These are phyloP conservation scores for Tautogolabrus adspersus DNA, from an alignment of 2,113 vertebrate genomes.

Conservation along the genomic window DNA sequence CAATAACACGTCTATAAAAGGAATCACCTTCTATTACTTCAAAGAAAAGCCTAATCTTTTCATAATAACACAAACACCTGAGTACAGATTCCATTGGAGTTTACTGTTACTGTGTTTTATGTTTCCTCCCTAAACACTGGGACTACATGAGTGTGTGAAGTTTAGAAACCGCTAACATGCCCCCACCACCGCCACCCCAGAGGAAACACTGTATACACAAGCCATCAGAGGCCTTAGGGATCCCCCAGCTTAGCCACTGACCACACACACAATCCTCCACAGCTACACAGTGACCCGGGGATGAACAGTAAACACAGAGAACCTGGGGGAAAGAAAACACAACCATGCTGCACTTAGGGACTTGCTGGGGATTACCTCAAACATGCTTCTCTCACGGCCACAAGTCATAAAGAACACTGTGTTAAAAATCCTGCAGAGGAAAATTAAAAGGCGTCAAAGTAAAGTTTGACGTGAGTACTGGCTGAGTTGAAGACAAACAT, in stretches of 20 bases:
- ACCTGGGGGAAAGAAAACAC: slow-evolving; percentile 27
- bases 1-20: not conserved
- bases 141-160: slow-evolving; percentile 7
- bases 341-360: slow-evolving; percentile 30
- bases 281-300: slow-evolving; percentile 40
- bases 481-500: slow-evolving; percentile 10
- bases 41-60: not conserved
- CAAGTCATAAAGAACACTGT: slow-evolving; percentile 10
- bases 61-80: not conserved
- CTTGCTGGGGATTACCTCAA: slow-evolving; percentile 59
- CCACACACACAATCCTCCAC: slow-evolving; percentile 58
- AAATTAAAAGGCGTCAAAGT: slow-evolving; percentile 10
- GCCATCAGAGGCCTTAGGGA: slow-evolving; percentile 15
- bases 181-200: slow-evolving; percentile 17
- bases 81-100: not conserved
- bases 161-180: slow-evolving; percentile 36
- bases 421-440: slow-evolving; percentile 12
- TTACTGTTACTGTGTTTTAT: slow-evolving; percentile 13
- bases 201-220: slow-evolving; percentile 44
- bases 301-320: slow-evolving; percentile 29
- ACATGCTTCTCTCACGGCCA: slow-evolving; percentile 18
- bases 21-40: not conserved
- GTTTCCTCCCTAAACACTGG: slow-evolving; percentile 20
- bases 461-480: not conserved
- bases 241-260: slow-evolving; percentile 52